A percentile compares a stretch with the other conserved stretches of the same genome.
These are phyloP conservation scores for Aethes cnicana DNA, from an alignment of 2,888 invertebrate species.

Conservation along the genomic window DNA sequence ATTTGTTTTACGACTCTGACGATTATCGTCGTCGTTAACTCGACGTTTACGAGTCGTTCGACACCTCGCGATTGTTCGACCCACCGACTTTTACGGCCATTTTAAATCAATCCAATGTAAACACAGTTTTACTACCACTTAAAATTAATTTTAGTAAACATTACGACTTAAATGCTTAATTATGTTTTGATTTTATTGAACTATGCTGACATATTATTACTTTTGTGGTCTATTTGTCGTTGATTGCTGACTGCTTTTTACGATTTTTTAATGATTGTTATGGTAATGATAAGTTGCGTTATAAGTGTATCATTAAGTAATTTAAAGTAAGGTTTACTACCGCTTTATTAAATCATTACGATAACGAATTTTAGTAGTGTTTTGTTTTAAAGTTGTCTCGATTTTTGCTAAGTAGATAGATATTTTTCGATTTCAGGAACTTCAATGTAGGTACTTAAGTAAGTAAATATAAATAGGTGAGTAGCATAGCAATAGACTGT, in stretches of 20 bases:
- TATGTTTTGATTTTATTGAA: constrained; percentile 29
- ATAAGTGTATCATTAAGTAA: constrained; percentile 8
- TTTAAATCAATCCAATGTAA: constrained; percentile 11
- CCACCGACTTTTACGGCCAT: constrained; percentile 8
- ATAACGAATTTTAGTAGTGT: background rate
- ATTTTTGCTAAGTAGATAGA: background rate
- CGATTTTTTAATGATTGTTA: constrained; percentile 16
- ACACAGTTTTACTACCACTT: constrained; percentile 52
- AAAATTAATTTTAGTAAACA: constrained; percentile 67
- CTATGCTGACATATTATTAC: constrained; percentile 28
- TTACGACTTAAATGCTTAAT: constrained; percentile 39
- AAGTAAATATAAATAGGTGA: no score
- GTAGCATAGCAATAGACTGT: no score
- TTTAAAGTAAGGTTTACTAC: constrained; percentile 4
- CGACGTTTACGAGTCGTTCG: constrained; percentile 76
- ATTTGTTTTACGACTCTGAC: constrained; percentile 79
- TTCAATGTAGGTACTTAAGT: no score
- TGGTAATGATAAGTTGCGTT: constrained; percentile 9
- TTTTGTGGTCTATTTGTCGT: constrained; percentile 19
- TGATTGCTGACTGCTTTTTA: constrained; percentile 18
- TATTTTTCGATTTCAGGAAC: no score
- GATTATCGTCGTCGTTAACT: constrained; percentile 72
- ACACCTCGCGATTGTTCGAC: constrained; percentile 69
- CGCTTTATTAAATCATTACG: constrained; percentile 7
- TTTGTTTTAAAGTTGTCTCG: background rate